These are phyloP conservation scores for Leptosomus discolor DNA, from an alignment of 2,113 vertebrate species.

Conservation along the genomic window DNA sequence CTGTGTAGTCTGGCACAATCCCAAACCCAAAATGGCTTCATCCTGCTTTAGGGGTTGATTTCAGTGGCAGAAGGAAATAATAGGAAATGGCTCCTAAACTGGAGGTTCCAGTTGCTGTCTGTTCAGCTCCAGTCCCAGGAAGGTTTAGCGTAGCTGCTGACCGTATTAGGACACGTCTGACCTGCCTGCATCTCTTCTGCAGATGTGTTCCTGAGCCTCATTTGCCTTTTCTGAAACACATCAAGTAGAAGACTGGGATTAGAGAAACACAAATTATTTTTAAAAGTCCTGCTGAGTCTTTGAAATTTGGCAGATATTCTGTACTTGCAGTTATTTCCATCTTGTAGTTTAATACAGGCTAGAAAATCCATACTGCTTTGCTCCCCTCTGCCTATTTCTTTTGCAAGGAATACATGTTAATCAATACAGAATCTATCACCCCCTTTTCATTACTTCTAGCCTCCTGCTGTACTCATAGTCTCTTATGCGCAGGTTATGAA, in stretches of 20 bases:
- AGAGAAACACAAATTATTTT: conserved; percentile 32
- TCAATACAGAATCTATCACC: not conserved
- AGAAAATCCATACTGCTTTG: conserved; percentile 34
- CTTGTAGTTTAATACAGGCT: conserved; percentile 15
- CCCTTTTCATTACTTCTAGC: not conserved
- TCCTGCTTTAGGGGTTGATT: not conserved
- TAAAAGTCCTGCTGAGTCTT: conserved; percentile 17
- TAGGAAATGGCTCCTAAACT: not conserved
- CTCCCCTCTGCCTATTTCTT: conserved; percentile 8
- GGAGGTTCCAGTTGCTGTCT: not conserved
- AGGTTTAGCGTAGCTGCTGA: not conserved
- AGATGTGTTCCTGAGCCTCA: not conserved
- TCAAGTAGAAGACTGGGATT: not conserved
- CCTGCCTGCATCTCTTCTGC: not conserved
- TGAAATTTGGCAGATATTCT: not conserved
- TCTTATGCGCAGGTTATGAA: not conserved
- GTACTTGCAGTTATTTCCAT: conserved; percentile 34
- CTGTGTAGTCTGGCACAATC: not conserved
- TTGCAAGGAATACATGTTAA: conserved; percentile 34
- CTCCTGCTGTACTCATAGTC: not conserved
- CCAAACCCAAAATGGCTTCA: not conserved
- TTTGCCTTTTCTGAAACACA: not conserved
- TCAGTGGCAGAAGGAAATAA: not conserved
- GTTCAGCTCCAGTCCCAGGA: not conserved
- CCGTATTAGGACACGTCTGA: fast-evolving